Base-by-base conservation (phyloP, 1,140 invertebrate genomes). In the Mizuhopecten yessoensis region DNA sequence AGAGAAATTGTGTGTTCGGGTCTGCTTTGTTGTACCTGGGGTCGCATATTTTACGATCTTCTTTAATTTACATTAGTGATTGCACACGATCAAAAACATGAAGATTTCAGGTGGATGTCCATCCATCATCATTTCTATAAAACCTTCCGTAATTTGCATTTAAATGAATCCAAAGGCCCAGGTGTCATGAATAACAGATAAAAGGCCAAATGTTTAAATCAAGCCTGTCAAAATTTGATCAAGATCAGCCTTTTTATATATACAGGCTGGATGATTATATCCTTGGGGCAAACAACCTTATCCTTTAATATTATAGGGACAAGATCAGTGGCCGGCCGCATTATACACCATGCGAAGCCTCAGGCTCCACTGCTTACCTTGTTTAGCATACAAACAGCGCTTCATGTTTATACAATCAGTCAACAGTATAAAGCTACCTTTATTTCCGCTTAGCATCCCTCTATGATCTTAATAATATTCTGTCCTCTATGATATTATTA, bases 131-230 rank as follows among this genome's bases (percentile, higher is more conserved):
- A 9, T 57, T 57, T 57, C 45, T 23, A 57, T 57, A 57, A 57
- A 57, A 57, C 45, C 23, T 75, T 75, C 57, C 57, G 29, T 75
- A 75, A 75, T 75, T 75, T 75, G 57, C 57, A 75, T 75, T 75
- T 75, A 75, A 75, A 75, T 75, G 57, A 75, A 75, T 75, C 57
- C 57, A 75, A 75, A 75, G 57, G n/a, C 57, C 57, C 57, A 75
- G 57, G 57, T 75, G 57, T 75, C 57, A 75, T 75, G 57, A 75
- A 75, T 75, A 75, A 75, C 57, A 75, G 57, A 75, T 75, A 75
- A 75, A 75, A 75, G 57, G 57, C 57, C 57, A 75, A 75, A 75
- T 75, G 57, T 75, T 75, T 75, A 75, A 75, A 75, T 75, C 57
- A 75, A 75, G 57, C 23, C 57, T 75, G 57, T 75, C 57, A 75